Conservation (phyloP, 1,140 invertebrate species). For the Hesperophylax magnus region DNA sequence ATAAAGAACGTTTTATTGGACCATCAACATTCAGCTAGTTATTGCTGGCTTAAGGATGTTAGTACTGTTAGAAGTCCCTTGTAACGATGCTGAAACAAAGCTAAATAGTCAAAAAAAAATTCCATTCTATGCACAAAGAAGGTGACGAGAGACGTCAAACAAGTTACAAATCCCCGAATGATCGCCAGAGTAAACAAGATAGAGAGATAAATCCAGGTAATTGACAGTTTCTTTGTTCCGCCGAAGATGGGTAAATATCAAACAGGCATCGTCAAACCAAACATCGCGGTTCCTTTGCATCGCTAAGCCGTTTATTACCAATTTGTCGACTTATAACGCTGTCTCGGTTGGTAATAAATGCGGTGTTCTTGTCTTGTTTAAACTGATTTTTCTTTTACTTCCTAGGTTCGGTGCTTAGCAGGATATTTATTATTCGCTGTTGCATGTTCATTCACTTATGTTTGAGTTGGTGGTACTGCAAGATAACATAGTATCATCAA, state of each 20-base stretch:
- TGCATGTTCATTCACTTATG: neutral
- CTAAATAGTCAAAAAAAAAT: neutral
- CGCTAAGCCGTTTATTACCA: slow-evolving; percentile 19
- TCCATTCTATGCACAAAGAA: neutral
- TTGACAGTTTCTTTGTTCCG: slow-evolving; percentile 25
- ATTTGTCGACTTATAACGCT: neutral
- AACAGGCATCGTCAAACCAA: neutral
- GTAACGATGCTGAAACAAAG: no score
- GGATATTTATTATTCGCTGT: neutral
- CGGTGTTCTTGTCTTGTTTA: slow-evolving; percentile 1
- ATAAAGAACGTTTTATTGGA: no score
- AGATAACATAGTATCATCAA: no score
- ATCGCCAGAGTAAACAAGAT: slow-evolving; percentile 17
- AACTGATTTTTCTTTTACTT: slow-evolving; percentile 15
- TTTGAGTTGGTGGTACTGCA: no score
- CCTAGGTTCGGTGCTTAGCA: neutral
- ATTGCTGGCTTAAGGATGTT: no score
- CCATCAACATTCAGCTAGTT: no score
- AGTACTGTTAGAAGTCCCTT: no score
- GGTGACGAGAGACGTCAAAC: slow-evolving; percentile 35
- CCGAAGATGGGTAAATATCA: slow-evolving; percentile 21
- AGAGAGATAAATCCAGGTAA: slow-evolving; percentile 25
- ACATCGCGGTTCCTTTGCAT: slow-evolving; percentile 21
- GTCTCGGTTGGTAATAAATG: neutral
- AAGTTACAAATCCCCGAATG: slow-evolving; percentile 11